phyloP scores from a whole-genome alignment of 35 echinoderm and acorn worm species.

The Ophioderma brevispina region DNA sequence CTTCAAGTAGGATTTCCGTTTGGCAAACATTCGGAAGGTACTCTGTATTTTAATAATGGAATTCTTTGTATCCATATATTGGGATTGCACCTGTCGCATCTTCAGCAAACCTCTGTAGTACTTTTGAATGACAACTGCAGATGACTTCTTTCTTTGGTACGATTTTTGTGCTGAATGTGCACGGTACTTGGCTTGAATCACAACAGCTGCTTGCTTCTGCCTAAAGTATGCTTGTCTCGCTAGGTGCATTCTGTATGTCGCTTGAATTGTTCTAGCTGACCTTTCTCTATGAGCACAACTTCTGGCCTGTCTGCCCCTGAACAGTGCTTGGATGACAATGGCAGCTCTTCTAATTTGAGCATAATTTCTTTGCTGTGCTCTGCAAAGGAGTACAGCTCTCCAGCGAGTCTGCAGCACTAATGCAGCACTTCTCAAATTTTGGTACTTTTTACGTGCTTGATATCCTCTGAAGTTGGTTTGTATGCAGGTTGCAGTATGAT shows the following conservation, averaged over 20 bases:
- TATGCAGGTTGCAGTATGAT: conserved; percentile 41
- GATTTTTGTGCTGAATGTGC: not conserved
- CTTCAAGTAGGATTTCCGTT: not conserved
- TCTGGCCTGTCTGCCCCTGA: not conserved
- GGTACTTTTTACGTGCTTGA: conserved; percentile 13
- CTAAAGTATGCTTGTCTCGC: conserved; percentile 17
- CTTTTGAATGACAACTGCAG: conserved; percentile 38
- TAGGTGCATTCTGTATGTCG: conserved; percentile 13
- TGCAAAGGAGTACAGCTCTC: conserved; percentile 4
- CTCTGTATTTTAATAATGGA: conserved; percentile 68
- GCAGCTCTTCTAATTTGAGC: conserved; percentile 41
- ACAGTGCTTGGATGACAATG: conserved; percentile 30
- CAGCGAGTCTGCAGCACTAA: conserved; percentile 47
- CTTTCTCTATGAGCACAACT: not conserved
- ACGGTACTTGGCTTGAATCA: conserved; percentile 30
- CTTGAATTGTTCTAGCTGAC: conserved; percentile 29
- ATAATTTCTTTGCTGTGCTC: conserved; percentile 2
- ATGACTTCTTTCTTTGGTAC: not conserved
- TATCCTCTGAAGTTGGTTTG: conserved; percentile 44
- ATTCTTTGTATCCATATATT: not conserved
- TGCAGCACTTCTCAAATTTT: conserved; percentile 35
- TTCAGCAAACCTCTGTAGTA: conserved; percentile 35
- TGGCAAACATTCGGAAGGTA: not conserved
- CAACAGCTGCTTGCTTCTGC: conserved; percentile 18
- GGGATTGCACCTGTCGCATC: conserved; percentile 36